Evolutionary conservation across 2,888 invertebrate species (phyloP).

Genomic region (Meiosimyza platycephala): DNA sequence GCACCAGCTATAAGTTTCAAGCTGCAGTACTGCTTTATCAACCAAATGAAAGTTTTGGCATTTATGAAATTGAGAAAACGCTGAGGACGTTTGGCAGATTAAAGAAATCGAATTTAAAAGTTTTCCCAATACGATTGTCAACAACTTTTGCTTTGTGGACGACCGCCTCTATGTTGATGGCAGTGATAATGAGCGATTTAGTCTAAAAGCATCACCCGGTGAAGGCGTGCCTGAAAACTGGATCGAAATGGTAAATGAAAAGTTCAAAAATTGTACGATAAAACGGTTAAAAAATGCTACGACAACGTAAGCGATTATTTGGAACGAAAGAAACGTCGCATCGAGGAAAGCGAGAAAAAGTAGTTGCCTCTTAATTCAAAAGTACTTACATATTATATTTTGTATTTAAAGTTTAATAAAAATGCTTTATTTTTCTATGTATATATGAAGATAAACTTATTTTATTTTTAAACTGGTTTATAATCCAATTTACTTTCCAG

Average conservation of each 20-base stretch:
- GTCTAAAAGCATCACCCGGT: slow-evolving; percentile 44
- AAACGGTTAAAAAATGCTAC: slow-evolving; percentile 78
- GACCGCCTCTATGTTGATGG: slow-evolving; percentile 54
- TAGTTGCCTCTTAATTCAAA: slow-evolving; percentile 33
- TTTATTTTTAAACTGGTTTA: slow-evolving; percentile 86
- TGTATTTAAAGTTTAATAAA: slow-evolving; percentile 24
- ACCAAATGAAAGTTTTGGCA: slow-evolving; percentile 63
- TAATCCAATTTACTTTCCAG: slow-evolving; percentile 99
- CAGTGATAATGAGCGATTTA: slow-evolving; percentile 51
- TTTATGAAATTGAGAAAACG: slow-evolving; percentile 57
- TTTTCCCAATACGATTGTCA: slow-evolving; percentile 53
- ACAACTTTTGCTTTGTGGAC: slow-evolving; percentile 53
- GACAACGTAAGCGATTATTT: slow-evolving; percentile 85
- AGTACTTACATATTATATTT: slow-evolving; percentile 5
- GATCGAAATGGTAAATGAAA: slow-evolving; percentile 53
- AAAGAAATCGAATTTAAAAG: slow-evolving; percentile 47
- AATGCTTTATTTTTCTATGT: slow-evolving; percentile 4
- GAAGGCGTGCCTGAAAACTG: slow-evolving; percentile 47
- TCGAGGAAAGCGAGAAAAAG: slow-evolving; percentile 69
- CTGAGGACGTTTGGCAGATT: slow-evolving; percentile 47
- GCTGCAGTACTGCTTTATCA: slow-evolving; percentile 67
- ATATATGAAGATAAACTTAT: slow-evolving; percentile 38
- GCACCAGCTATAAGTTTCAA: slow-evolving; percentile 68
- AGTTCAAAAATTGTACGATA: slow-evolving; percentile 50
- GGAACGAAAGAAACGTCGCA: slow-evolving; percentile 78